Evolutionary conservation across 2,113 vertebrate species (phyloP), one percentile per base, ranked within the genome.

Genomic region (Pedetes capensis): DNA sequence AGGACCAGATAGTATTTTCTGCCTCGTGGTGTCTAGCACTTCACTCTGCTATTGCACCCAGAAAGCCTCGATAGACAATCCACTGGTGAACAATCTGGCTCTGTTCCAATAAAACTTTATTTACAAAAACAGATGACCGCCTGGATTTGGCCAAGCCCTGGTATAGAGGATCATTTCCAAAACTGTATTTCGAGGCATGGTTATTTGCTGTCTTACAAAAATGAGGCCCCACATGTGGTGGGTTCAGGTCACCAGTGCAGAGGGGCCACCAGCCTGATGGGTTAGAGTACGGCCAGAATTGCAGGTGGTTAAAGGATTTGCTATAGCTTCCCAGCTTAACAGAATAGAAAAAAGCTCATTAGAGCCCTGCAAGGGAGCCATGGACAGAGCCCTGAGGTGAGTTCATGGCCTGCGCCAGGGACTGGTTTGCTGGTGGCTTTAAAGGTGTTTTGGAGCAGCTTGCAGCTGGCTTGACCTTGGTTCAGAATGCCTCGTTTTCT

Each of bases 41-140:
- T 12, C 16, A 1, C 51, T 63, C 61, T 23, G 6, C 42, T 20
- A 0, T 5, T 49, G 37, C 51, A 22, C 16, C 75, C 8, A 27
- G 80, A 63, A 87, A 61, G 63, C 49, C 20, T 2, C n/a, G 6
- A 6, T 4, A 64, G 39, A 37, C 57, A 37, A 25, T 18, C 17
- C 0, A 5, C 23, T 4, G 4, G 22, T 49, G 71, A n/a, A 53
- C 22, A 25, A 17, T 69, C 34, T 51, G 74, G n/a, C 11, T 57
- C 14, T 47, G n/a, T n/a, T n/a, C n/a, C n/a, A n/a, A n/a, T n/a
- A n/a, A 94, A 90, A 79, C 76, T 87, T 80, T 71, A 63, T 76
- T 88, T 51, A 42, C 47, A 81, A 91, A 75, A 83, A 25, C 32
- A 59, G n/a, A 49, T 6, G 2, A 25, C 1, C 8, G 34, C n/a